Percentiles rank a stretch among this genome's conserved stretches.
Conservation (phyloP, 2,113 vertebrate genomes). For the Chelonoidis abingdonii region DNA sequence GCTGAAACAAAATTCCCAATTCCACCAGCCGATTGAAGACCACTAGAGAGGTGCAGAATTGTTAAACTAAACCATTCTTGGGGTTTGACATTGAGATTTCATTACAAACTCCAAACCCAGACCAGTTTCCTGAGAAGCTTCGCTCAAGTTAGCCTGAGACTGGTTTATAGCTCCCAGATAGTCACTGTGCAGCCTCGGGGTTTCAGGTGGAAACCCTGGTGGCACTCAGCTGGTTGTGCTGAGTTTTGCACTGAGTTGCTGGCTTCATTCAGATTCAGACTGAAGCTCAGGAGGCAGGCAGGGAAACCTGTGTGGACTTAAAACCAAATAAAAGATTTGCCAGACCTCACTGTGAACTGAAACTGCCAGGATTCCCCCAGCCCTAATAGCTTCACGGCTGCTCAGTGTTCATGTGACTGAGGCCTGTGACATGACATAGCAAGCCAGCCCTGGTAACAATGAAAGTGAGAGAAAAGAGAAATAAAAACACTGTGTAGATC, state of each 20-base stretch:
- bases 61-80: neutral
- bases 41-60: neutral
- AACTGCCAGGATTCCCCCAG: neutral
- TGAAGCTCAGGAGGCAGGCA: neutral
- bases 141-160: neutral
- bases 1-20: neutral
- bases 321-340: neutral
- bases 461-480: neutral
- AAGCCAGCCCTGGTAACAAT: neutral
- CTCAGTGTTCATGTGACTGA: neutral
- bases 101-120: neutral
- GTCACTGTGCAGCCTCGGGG: neutral
- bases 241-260: neutral
- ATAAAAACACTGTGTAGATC: neutral
- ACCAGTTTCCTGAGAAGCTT: neutral
- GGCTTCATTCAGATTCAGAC: neutral
- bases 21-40: neutral
- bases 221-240: too few relatives aligned
- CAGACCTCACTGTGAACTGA: neutral
- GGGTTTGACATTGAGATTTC: neutral
- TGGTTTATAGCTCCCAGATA: neutral
- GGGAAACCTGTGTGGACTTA: neutral
- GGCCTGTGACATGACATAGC: neutral
- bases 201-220: too few relatives aligned
- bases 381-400: neutral